Base-by-base conservation (phyloP, 2,797 vertebrate species). In the Hemitrygon akajei region DNA sequence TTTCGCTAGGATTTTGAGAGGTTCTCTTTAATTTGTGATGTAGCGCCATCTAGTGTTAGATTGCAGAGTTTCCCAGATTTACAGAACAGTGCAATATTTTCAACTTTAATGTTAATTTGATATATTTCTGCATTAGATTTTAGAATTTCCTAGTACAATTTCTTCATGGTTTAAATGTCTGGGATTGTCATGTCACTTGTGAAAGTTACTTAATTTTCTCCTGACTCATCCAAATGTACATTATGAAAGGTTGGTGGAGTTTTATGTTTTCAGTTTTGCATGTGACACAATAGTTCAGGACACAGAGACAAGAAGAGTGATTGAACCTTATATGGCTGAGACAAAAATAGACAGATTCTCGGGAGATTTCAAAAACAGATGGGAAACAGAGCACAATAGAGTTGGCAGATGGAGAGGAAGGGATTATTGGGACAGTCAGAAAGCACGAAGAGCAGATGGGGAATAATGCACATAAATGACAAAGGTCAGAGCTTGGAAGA, bases 31-130 rank as follows among this genome's bases (percentile, higher is more conserved):
- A 12, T 47, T 76, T 93, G n/a, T 76, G 40, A 93, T 56, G 2
- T 93, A 76, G 11, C 71, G 93, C 91, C 71, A 93, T 14, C 91
- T 76, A 93, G 91, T 93, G 91, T 71, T 7, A 30, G 14, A 6
- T 18, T 30, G 73, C 56, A 37, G 4, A 93, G 47, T 75, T 73
- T 40, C 25, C 25, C 47, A 16, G 40, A 75, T 93, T 76, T 27
- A 86, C 58, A 47, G 47, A 47, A 47, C 47, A 5, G 30, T 22
- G 47, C 25, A 30, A 0, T 86, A 2, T 12, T 86, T 86, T 6
- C 27, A 86, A 14, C 27, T 25, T 86, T 60, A 30, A 60, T n/a
- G 56, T 86, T 14, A 86, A n/a, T 56, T 56, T 56, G 81, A 18
- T n/a, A 60, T 25, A 27, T 60, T 40, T 47, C 20, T 40, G 20